Conservation (phyloP, 2,888 invertebrate species). For the Griposia aprilina region DNA sequence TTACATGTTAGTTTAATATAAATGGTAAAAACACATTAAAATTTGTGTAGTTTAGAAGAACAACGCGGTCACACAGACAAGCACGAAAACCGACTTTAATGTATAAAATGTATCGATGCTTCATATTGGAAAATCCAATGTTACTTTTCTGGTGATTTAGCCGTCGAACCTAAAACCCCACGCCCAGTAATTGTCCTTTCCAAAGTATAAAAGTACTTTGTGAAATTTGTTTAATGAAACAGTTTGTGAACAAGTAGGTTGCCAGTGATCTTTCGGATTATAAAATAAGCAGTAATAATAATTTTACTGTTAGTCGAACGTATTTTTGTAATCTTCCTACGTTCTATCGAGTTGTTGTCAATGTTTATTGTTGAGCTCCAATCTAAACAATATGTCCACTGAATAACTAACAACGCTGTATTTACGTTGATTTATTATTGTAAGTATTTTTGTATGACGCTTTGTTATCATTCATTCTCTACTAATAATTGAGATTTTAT, state of each 20-base stretch:
- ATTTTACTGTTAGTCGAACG: conserved; percentile 10
- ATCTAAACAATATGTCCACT: conserved; percentile 32
- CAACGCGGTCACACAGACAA: too few species aligned
- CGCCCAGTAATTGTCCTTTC: neutral
- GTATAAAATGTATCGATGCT: neutral
- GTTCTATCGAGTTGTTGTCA: conserved; percentile 11
- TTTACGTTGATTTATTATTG: conserved; percentile 27
- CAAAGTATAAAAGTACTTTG: too few species aligned
- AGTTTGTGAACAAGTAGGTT: neutral
- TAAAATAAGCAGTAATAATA: conserved; percentile 23
- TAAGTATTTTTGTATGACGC: neutral
- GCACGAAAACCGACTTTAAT: neutral
- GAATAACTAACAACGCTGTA: conserved; percentile 43
- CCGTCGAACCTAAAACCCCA: neutral
- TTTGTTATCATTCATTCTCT: neutral
- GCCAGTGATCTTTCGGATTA: neutral
- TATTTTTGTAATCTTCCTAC: conserved; percentile 49
- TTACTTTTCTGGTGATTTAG: neutral
- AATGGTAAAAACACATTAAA: neutral
- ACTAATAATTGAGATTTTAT: neutral
- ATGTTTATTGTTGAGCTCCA: conserved; percentile 42
- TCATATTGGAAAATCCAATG: neutral
- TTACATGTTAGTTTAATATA: neutral
- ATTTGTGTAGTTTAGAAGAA: neutral
- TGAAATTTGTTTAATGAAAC: too few species aligned